Evolutionary conservation across 2,113 vertebrate species (phyloP), one percentile per base, ranked within the genome.

Genomic region (Cyanoderma ruficeps): DNA sequence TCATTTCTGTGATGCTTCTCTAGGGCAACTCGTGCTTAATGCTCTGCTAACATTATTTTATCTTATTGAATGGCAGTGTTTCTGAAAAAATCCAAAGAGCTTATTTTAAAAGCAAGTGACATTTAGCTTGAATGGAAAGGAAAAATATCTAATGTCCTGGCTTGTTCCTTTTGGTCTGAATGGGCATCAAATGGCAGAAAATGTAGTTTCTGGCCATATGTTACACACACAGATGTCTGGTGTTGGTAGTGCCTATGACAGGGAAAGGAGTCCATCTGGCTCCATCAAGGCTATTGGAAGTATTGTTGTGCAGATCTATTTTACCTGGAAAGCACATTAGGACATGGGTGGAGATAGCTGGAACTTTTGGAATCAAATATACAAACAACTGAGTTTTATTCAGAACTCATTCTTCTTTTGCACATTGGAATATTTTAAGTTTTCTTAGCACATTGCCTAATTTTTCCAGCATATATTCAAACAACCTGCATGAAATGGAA

Each of bases 261-360:
- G 47, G 18, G 61, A 90, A 89, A 18, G 33, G 37, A 94, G 42
- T 57, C 84, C 31, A 65, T 65, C 74, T 65, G 83, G 42, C 55
- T 93, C 80, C 82, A 28, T 57, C 37, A 69, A 90, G 67, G 52
- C 68, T 75, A 3, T 59, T 64, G 56, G 67, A 93, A 21, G n/a
- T 79, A 70, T 33, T 90, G 83, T 31, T 72, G 74, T 65, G 84
- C 42, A 85, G 67, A 91, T 83, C 25, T 41, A 27, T 72, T 95
- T 93, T 97, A 97, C 96, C 95, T 95, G 94, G 93, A 96, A 96
- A 95, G 91, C 55, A 70, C 91, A 95, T 95, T 88, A 96, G 59
- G 41, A 13, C 52, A 80, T 85, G 94, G 93, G 84, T 96, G 94
- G 89, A 72, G 94, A 80, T 15, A 82, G 46, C 17, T 61, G 67